Conservation (phyloP, 2,888 invertebrate genomes). For the Eupithecia pulchellata region DNA sequence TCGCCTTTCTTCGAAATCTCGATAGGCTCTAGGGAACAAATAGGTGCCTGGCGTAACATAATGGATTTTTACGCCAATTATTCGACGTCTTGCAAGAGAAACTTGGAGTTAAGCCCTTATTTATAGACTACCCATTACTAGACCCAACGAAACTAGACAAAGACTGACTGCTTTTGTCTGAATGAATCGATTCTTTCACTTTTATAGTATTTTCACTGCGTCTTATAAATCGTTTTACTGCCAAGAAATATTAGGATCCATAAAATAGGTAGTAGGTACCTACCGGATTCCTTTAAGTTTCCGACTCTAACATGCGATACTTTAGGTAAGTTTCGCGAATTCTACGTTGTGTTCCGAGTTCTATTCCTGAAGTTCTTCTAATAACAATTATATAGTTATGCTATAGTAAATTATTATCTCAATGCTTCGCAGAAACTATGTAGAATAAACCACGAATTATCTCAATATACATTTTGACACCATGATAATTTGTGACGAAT, state of each 20-base stretch:
- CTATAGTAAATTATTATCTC: no score
- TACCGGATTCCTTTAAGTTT: not conserved
- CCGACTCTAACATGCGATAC: not conserved
- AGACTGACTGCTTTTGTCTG: constrained; percentile 1
- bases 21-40: constrained; percentile 39
- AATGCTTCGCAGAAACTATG: no score
- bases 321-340: constrained; percentile 1
- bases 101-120: constrained; percentile 24
- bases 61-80: constrained; percentile 51
- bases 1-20: constrained; percentile 45
- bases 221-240: not conserved
- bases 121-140: constrained; percentile 16
- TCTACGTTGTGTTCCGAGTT: not conserved
- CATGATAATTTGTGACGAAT: not conserved
- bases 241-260: not conserved
- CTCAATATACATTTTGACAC: no score
- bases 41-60: constrained; percentile 36
- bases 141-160: not conserved
- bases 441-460: no score
- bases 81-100: constrained; percentile 33
- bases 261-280: constrained; percentile 1
- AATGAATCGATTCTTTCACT: not conserved
- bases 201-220: not conserved
- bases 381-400: no score
- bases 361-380: not conserved